Evolutionary conservation across 1,140 invertebrate species (phyloP), one percentile per base, ranked within the genome.

Genomic region (Harlomillsia oculata): DNA sequence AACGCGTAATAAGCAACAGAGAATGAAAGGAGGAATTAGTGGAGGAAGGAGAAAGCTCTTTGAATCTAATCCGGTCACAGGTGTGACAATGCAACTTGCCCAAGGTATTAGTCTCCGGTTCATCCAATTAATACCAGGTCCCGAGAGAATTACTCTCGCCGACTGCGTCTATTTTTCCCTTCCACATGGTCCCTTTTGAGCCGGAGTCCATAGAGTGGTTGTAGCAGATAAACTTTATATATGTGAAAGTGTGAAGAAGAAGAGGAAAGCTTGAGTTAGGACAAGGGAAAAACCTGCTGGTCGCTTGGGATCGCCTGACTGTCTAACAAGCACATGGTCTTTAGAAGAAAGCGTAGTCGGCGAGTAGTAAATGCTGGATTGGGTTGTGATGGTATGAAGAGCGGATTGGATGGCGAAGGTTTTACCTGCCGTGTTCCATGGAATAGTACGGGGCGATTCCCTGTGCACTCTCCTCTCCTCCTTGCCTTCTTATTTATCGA

Each of bases 81-180:
- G 63, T 64, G 63, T 59, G 63, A 64, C 52, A 61, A 59, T 58
- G 58, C 18, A 64, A 51, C 34, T 58, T 49, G 45, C 37, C 53
- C 54, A 30, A 53, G 40, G 54, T 60, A 61, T 61, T 61, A 59
- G 54, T 60, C 55, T 60, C 55, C 49, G 53, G 59, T 64, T 64
- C 63, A 64, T 64, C 63, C 63, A 64, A 64, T 64, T 64, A 64
- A 64, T 64, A 58, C 56, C 52, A 49, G 23, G 52, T 61, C 63
- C 51, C 59, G 29, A 37, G 63, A 43, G 63, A 61, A 54, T 61
- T 59, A 59, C 34, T 44, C 52, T 54, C 56, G 32, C 40, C 48
- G 34, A 57, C 60, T 57, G 40, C 25, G 28, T 49, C 45, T 48
- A 48, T 48, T 48, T 48, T 48, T 48, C 34, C 46, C 29, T 34